Evolutionary conservation across 2,888 invertebrate genomes (phyloP).

Genomic region (Hydroisotoma schaefferi): DNA sequence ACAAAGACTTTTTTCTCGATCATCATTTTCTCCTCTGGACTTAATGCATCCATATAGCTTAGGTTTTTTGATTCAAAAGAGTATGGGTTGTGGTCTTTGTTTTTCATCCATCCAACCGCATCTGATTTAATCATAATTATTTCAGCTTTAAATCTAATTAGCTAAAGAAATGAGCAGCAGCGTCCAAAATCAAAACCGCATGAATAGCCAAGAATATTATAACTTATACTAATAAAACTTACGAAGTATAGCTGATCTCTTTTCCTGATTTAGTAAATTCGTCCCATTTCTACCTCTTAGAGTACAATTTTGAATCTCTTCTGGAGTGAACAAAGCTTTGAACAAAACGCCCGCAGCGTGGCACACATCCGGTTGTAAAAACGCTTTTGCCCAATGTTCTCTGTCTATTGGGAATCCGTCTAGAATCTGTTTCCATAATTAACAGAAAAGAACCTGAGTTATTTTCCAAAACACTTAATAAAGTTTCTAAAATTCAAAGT

Average conservation of each 20-base stretch:
- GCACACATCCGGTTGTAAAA: constrained; percentile 34
- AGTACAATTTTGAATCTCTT: constrained; percentile 39
- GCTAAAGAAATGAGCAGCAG: background rate
- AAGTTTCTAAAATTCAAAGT: no score
- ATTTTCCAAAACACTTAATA: background rate
- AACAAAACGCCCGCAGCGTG: constrained; percentile 35
- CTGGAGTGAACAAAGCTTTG: constrained; percentile 31
- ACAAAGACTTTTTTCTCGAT: constrained; percentile 41
- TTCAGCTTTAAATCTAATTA: background rate
- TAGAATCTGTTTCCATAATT: constrained; percentile 20
- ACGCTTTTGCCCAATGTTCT: constrained; percentile 37
- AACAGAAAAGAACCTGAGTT: background rate
- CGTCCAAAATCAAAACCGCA: background rate
- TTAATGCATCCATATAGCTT: background rate
- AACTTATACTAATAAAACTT: constrained; percentile 9
- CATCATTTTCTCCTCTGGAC: constrained; percentile 32
- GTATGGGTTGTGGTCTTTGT: constrained; percentile 37
- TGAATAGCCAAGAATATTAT: background rate
- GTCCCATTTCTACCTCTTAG: constrained; percentile 35
- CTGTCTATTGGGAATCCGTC: constrained; percentile 33
- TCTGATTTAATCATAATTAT: constrained; percentile 8
- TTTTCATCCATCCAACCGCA: constrained; percentile 37
- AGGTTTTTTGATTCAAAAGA: constrained; percentile 29
- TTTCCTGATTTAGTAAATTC: constrained; percentile 26
- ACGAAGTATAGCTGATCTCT: constrained; percentile 37